A percentile compares a stretch with the other conserved stretches of the same genome.
Conservation (phyloP, 1,140 invertebrate species). For the Cydia pomonella region DNA sequence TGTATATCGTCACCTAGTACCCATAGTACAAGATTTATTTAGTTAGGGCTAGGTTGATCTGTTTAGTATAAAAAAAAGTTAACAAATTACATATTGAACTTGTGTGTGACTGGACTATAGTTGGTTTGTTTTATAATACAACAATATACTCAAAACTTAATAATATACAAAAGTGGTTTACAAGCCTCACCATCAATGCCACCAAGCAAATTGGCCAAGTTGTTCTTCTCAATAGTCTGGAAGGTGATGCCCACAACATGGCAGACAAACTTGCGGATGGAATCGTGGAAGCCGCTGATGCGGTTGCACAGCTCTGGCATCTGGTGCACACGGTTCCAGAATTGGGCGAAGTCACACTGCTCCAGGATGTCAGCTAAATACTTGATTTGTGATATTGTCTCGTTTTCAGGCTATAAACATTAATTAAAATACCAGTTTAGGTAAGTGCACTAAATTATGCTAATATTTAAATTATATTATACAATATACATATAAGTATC, state of each 20-base stretch:
- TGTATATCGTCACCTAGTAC: too few relatives aligned
- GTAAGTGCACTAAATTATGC: too few relatives aligned
- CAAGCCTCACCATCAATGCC: conserved; percentile 87
- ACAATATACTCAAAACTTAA: too few relatives aligned
- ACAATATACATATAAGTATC: too few relatives aligned
- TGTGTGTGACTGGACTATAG: too few relatives aligned
- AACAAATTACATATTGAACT: too few relatives aligned
- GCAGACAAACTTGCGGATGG: conserved; percentile 98
- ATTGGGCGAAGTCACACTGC: conserved; percentile 95
- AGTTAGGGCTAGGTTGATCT: too few relatives aligned
- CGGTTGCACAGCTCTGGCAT: conserved; percentile 87
- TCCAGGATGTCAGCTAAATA: conserved; percentile 95
- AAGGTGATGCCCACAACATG: conserved; percentile 98
- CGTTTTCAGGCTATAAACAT: conserved; percentile 87
- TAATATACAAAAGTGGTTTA: too few relatives aligned
- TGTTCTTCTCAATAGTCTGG: conserved; percentile 93
- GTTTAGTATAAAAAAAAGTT: too few relatives aligned
- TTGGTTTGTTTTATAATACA: too few relatives aligned
- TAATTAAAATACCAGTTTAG: conserved; percentile 15
- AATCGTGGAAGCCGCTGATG: conserved; percentile 96
- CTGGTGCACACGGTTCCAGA: conserved; percentile 90
- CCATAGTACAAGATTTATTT: too few relatives aligned
- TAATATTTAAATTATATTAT: too few relatives aligned
- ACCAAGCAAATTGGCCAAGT: conserved; percentile 92
- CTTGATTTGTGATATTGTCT: conserved; percentile 92